Evolutionary conservation across 1,140 invertebrate genomes (phyloP), one percentile per base, ranked within the genome.

Genomic region (Scaptomyza hsui): DNA sequence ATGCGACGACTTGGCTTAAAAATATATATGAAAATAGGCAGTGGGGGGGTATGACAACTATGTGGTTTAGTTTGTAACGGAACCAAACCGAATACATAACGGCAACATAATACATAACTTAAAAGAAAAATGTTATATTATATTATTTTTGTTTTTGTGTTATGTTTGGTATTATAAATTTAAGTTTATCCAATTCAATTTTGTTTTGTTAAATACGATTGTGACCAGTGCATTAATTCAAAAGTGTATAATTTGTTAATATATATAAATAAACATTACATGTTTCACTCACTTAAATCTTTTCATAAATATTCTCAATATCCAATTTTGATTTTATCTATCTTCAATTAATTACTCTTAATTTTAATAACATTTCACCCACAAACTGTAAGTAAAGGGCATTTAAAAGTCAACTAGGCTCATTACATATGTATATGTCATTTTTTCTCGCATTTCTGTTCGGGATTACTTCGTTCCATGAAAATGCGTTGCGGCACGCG

Each of bases 381-480:
- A 0, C 5, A 3, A 47, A 24, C n/a, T 2, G 18, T 1, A n/a
- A 13, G 5, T 24, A 3, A 9, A 55, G 52, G 13, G 52, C 15
- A 55, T 42, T 16, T 9, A 6, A 10, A 13, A 13, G 13, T 42
- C 21, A 10, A 10, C 26, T 0, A 4, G 0, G 13, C 52, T 44
- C 42, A 21, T 4, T 39, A 7, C n/a, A n/a, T 26, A 12, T 26
- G 3, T 10, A 19, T 19, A n/a, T 4, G 5, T 2, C 18, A n/a
- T 13, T 13, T 15, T 45, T 47, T 47, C 10, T 9, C 44, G n/a
- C n/a, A n/a, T 16, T 16, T 3, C 9, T 4, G 5, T 29, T 35
- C 6, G 44, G 67, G 79, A 85, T 85, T 83, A 85, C 39, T 48
- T 67, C 63, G 63, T 73, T 79, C 63, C 75, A 73, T 85, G 68